Base-by-base conservation (phyloP, 1,140 invertebrate species). In the Cyphomyrmex costatus region DNA sequence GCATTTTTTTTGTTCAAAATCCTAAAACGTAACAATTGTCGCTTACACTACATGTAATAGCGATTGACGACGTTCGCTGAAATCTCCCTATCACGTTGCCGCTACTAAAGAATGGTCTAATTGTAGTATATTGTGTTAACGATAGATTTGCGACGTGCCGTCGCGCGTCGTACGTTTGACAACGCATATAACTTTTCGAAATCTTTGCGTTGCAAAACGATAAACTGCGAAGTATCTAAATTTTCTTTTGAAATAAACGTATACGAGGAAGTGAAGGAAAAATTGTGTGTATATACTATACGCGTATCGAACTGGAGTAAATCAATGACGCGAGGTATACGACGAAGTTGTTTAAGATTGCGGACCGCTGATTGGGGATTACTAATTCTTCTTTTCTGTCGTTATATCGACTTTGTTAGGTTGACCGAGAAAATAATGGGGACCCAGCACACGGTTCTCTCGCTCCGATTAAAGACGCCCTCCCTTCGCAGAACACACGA, bases 381-480 rank as follows among this genome's bases (percentile, higher is more conserved):
- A 73, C 68, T 49, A 83, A 74, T 83, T 83, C 36, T 30, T 61
- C 51, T 42, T 68, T 49, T 60, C 36, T 46, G 19, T 49, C 68
- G 36, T 71, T 33, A 73, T 83, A 83, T 74, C 79, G 79, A 83
- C 79, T 83, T 83, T 83, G 79, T 73, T 83, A 83, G 79, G 68
- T 83, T 83, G 79, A 83, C 79, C 79, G 79, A 83, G 79, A 83
- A 83, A 83, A 83, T 83, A 83, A 83, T 83, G 79, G 79, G 79
- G 79, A 83, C 79, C 68, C 53, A 53, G 78, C 63, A 65, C 76
- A 65, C 76, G 27, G 51, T 73, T 82, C 79, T 83, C 79, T 83
- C 79, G 79, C 79, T 83, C 79, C 79, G 79, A 83, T 83, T 83
- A 83, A 83, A 83, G 79, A 60, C 68, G 68, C 68, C 68, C 79